Base-by-base conservation (phyloP, 2,888 invertebrate genomes). In the Drosophila limbata region DNA sequence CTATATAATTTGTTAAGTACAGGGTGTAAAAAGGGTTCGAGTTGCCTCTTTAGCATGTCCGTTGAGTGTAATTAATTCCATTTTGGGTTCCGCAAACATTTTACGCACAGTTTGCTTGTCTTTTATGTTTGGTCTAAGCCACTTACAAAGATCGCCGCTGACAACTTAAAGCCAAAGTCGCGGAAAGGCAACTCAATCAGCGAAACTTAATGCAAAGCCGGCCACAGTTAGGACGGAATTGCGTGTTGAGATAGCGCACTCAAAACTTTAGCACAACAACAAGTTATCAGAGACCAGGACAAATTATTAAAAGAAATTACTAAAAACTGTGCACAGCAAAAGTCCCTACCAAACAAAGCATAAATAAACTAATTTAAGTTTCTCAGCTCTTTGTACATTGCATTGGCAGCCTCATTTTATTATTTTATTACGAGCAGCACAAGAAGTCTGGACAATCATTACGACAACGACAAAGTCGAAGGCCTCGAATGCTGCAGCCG, bases 51-150 rank as follows among this genome's bases (percentile, higher is more conserved):
- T 45, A 50, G 64, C 64, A 59, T 48, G 61, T 19, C 76, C 60
- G 81, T 71, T 80, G 85, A 85, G 77, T 80, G 86, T 90, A 90
- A 90, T 89, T 89, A 87, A 89, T 90, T 88, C 90, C 80, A 25
- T 83, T 89, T 90, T 81, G 81, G 80, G 73, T 75, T 75, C 53
- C 56, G 78, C 89, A 83, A 89, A 83, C 81, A 88, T 84, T 85
- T 88, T 85, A 86, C 89, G 89, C 84, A 75, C 77, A 81, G 86
- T 74, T 85, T 85, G 88, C 85, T 73, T 87, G 84, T 81, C 89
- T 89, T 89, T 90, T 89, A 78, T 81, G 77, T 79, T 89, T 77
- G 68, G 69, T 60, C 81, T 75, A 75, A 85, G 85, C 73, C 75
- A 81, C 73, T 83, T 50, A 67, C 68, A 64, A 67, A 83, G 81